Evolutionary conservation across 2,113 vertebrate species (phyloP).

Genomic region (Ariopsis seemanni): DNA sequence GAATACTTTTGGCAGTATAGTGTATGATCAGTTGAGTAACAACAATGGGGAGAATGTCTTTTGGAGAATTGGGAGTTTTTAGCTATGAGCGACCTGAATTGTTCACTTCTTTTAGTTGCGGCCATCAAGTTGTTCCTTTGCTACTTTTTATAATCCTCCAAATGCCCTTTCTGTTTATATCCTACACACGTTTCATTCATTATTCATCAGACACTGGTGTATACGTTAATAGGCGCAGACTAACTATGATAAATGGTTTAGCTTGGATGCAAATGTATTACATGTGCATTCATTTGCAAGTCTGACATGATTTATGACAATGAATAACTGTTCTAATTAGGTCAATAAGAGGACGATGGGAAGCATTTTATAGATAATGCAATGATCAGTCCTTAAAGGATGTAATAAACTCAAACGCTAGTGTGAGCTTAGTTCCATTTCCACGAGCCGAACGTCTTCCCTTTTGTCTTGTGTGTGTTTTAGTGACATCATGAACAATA

Average conservation of each 20-base stretch:
- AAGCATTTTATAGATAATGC: constrained; percentile 8
- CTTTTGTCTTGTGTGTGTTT: constrained; percentile 28
- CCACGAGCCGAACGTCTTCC: background rate
- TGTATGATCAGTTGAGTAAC: background rate
- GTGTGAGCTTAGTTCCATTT: background rate
- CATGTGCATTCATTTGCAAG: constrained; percentile 16
- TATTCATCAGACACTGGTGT: background rate
- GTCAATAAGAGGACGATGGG: background rate
- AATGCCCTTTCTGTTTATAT: background rate
- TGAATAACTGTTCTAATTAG: background rate
- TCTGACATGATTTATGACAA: constrained; percentile 8
- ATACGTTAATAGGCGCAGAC: background rate
- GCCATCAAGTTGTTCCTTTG: background rate
- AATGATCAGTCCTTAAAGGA: background rate
- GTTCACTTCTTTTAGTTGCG: background rate
- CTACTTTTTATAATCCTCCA: background rate
- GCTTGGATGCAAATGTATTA: background rate
- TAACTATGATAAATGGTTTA: background rate
- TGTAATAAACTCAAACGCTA: background rate
- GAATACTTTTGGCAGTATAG: too few species aligned
- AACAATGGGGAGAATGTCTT: background rate
- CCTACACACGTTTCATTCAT: background rate
- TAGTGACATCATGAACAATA: constrained; percentile 99
- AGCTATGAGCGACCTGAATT: background rate
- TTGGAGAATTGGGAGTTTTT: background rate